Evolutionary conservation across 2,113 vertebrate species (phyloP).

Genomic region (Catagonus wagneri): DNA sequence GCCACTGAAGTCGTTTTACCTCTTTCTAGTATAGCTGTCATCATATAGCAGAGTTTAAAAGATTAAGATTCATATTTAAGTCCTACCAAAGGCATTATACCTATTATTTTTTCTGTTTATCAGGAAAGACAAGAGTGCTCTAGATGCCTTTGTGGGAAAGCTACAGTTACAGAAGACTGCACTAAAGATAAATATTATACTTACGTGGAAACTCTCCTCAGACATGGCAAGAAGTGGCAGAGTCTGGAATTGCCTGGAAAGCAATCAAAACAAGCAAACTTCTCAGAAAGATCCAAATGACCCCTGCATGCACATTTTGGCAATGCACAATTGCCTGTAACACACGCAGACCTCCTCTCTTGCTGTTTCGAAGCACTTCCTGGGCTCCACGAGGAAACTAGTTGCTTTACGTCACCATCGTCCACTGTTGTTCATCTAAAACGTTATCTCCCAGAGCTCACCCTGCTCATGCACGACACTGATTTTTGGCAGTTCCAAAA

Average conservation of each 20-base stretch:
- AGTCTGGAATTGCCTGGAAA: background rate
- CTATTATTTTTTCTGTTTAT: background rate
- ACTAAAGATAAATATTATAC: background rate
- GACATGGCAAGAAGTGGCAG: background rate
- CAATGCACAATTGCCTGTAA: background rate
- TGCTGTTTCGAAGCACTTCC: background rate
- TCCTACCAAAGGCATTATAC: background rate
- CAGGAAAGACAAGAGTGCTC: conserved; percentile 7
- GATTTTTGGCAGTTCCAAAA: background rate
- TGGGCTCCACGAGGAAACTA: background rate
- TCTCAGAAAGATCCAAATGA: background rate
- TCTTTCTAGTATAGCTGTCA: conserved; percentile 20
- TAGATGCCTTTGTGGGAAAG: background rate
- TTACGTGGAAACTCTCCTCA: background rate
- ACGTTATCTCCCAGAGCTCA: background rate
- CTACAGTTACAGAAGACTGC: background rate
- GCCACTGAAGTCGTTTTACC: background rate
- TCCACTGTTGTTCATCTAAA: background rate
- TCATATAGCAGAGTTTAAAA: background rate
- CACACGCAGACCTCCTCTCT: background rate
- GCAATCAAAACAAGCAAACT: background rate
- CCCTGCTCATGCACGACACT: background rate
- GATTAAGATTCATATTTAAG: background rate
- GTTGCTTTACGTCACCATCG: background rate
- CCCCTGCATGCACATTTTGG: background rate